Evolutionary conservation across 2,113 vertebrate genomes (phyloP), one percentile per base, ranked within the genome.

Genomic region (Hypocryptadius cinnamomeus): DNA sequence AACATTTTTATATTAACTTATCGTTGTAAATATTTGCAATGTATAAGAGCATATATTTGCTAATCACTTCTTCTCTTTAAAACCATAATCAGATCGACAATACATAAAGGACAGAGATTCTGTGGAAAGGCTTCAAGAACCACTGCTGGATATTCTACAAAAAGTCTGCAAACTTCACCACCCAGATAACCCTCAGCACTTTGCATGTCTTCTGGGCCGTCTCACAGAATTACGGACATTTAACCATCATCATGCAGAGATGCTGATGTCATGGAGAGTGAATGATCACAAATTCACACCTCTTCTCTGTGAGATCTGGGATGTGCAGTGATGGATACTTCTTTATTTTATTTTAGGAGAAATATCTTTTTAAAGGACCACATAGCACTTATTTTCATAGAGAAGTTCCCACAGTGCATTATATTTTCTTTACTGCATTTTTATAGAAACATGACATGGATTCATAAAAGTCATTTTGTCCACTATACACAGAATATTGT

Each of bases 271-370:
- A 5, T 99, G 99, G 99, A 98, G 98, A 71, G 98, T 98, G 70
- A 99, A 98, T 3, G 98, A 99, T 89, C 99, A 99, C 95, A 99
- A 99, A 95, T 99, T 99, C 91, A 99, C 99, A 37, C 99, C 99
- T 0, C 98, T 99, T 45, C 99, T 99, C 91, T 99, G 99, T 88
- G 99, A 99, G 96, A 98, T 99, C 98, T 99, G 99, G 99, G 99
- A 99, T 25, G 99, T 99, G 44, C 98, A 99, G 97, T 99, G 97
- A 97, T 6, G 30, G 23, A 59, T 80, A 27, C 31, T 28, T 27
- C 30, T 28, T 25, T 9, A 21, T 39, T 65, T 47, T 22, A 63
- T 83, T 94, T 85, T 33, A 60, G 83, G 51, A 76, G 27, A 69
- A 81, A 23, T 48, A 57, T 13, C 18, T 92, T 90, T 93, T 79